Percentiles rank a stretch among this genome's conserved stretches.
phyloP scores from a whole-genome alignment of 2,888 invertebrate genomes.

The Anthoptus insignis region DNA sequence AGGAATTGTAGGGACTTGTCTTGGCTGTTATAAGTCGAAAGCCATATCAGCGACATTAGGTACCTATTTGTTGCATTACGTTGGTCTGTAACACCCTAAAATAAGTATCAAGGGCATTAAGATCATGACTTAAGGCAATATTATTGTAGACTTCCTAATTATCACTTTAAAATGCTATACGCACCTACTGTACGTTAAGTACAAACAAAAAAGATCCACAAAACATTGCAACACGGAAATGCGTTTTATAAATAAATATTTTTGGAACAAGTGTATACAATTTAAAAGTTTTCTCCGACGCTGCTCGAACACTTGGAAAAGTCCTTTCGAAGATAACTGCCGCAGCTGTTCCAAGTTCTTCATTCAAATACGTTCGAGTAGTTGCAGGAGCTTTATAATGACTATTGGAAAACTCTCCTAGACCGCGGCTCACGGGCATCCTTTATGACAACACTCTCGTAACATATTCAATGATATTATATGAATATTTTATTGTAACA shows the following conservation, averaged over 20 bases:
- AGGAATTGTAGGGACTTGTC: no score
- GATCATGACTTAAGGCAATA: no score
- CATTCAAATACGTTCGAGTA: conserved; percentile 35
- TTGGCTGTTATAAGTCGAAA: no score
- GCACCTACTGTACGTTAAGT: no score
- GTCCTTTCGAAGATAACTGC: conserved; percentile 32
- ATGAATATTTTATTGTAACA: conserved; percentile 80
- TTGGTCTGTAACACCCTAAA: no score
- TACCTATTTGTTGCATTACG: no score
- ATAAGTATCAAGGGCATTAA: no score
- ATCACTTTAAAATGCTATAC: no score
- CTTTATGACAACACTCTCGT: conserved; percentile 27
- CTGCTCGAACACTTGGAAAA: conserved; percentile 21
- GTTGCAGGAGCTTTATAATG: conserved; percentile 33
- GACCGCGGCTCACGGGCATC: conserved; percentile 13
- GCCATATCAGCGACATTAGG: no score
- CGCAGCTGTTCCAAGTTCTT: conserved; percentile 32
- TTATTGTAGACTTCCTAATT: no score
- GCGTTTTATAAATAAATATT: neutral
- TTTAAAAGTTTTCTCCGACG: conserved; percentile 9
- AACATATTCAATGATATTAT: conserved; percentile 67
- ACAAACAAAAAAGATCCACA: neutral
- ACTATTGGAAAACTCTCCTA: conserved; percentile 34
- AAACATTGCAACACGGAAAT: conserved; percentile 2
- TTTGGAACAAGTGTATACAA: conserved; percentile 6